Base-by-base conservation (phyloP, 2,113 vertebrate species). In the Parus major region DNA sequence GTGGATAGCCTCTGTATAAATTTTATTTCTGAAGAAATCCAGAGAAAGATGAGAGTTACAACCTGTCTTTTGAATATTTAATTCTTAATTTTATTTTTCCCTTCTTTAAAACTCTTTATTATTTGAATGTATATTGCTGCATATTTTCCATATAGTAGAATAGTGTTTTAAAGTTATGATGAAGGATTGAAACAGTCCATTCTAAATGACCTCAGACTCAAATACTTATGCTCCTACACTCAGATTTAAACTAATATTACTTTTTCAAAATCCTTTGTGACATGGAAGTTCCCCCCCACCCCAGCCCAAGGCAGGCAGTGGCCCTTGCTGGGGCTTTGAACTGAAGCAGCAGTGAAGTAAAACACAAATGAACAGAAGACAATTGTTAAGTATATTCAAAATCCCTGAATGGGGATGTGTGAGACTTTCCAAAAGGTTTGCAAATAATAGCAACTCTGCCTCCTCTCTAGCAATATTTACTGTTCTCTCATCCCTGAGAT, bases 331-430 rank as follows among this genome's bases (percentile, higher is more conserved):
- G 13, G 25, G n/a, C 50, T 92, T 90, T 95, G 69, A 89, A 79
- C 69, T 64, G 52, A 53, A 87, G 70, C 81, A 85, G 36, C 46
- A 71, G 35, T 79, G 89, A 89, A 64, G 56, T 89, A 82, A 93
- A 93, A 22, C n/a, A 13, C 71, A 92, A 90, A 90, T 0, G 55
- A 91, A 90, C 39, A 83, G 82, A 93, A 92, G 63, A 77, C 55
- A 91, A 79, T 82, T 71, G 81, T 75, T 90, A 82, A 90, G 35
- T 72, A 84, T 84, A 85, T 88, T 82, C 23, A 39, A 82, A 95
- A 89, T 90, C 68, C 81, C 55, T 88, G 81, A 93, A 87, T 68
- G 55, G 57, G n/a, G n/a, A 57, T 92, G 42, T 47, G 49, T 77
- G 77, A 94, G 72, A 55, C 41, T 65, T 91, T 88, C 55, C 72